Base-by-base conservation (phyloP, 2,888 invertebrate genomes). In the Phlogophora meticulosa region DNA sequence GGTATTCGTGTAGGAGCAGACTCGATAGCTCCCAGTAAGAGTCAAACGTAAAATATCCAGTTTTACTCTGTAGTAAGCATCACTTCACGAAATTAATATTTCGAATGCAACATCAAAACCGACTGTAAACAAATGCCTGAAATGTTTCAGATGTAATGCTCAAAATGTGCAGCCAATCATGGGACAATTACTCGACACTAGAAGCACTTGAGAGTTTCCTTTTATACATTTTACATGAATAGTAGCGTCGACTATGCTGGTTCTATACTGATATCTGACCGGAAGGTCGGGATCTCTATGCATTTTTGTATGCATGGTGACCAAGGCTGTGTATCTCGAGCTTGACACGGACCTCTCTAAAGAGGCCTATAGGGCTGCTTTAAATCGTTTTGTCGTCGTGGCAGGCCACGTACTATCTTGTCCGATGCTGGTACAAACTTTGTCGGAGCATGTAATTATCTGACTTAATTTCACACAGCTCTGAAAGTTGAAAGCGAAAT, bases 281-380 rank as follows among this genome's bases (percentile, higher is more conserved):
- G 60, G 42, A 68, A 68, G 28, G 68, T 68, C n/a, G 56, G 65
- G n/a, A 65, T 68, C 11, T 73, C 55, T 24, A 66, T 63, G 63
- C 48, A 61, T 73, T 32, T 69, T 73, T 43, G 65, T 69, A 36
- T 73, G 69, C 28, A 28, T 28, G 28, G 28, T 5, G 2, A 28
- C 28, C 2, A 28, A 69, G 48, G 69, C 62, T n/a, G 58, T 62
- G n/a, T 70, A 71, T 15, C 52, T 75, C 42, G 71, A 71, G 53
- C 71, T 71, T 53, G 64, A 71, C n/a, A 64, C 71, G 11, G 68
- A 63, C 45, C 42, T 74, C 13, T 59, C 70, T 49, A 74, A 57
- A 32, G 66, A 66, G 34, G 59, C 70, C 15, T 73, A 62, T 17
- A 56, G 36, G 13, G 67, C 67, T 28, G 72, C 62, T 11, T 46